Conservation (phyloP, 2,888 invertebrate species). For the Morpho deidamia region DNA sequence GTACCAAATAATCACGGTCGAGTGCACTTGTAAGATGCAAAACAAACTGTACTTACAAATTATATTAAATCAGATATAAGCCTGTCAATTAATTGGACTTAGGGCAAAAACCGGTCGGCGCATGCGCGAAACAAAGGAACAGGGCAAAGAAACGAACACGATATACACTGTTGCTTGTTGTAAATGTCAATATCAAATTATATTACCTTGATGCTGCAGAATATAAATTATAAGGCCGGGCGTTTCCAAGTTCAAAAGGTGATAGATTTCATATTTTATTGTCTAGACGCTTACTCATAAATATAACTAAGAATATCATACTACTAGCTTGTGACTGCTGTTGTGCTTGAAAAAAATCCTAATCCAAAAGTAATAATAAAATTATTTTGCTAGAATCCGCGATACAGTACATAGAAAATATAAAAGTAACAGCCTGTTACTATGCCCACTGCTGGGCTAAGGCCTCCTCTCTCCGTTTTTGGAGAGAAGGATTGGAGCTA, state of each 20-base stretch:
- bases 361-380: no score
- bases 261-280: no score
- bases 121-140: constrained; percentile 62
- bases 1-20: constrained; percentile 35
- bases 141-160: constrained; percentile 33
- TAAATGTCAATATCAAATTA: constrained; percentile 23
- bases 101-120: constrained; percentile 67
- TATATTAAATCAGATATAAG: constrained; percentile 77
- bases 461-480: no score
- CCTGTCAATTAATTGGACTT: constrained; percentile 77
- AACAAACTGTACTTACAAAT: constrained; percentile 69
- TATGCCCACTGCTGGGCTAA: no score
- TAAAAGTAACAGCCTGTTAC: no score
- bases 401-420: no score
- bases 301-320: no score
- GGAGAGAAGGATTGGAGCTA: no score
- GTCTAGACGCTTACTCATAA: no score
- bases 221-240: constrained; percentile 7
- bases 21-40: constrained; percentile 51
- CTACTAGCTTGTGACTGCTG: no score
- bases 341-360: no score
- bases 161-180: constrained; percentile 24
- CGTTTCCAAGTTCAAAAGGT: not conserved
- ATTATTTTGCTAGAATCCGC: no score
- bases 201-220: constrained; percentile 8